A percentile compares a stretch with the other conserved stretches of the same genome.
Conservation (phyloP, 2,113 vertebrate genomes). For the Phalacrocorax aristotelis region DNA sequence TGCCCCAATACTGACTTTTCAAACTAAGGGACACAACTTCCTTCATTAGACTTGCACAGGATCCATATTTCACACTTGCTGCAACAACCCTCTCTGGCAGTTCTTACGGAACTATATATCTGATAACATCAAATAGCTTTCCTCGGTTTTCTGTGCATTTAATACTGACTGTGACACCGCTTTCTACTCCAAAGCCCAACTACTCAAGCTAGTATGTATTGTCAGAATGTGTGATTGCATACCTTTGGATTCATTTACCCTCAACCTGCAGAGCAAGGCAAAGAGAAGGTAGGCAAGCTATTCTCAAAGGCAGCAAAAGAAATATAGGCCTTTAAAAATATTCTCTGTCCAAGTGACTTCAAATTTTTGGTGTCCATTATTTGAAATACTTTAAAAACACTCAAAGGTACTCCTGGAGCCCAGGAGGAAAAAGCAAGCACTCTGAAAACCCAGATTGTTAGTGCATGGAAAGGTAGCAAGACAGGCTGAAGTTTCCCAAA, state of each 20-base stretch:
- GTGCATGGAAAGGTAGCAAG: neutral
- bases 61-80: neutral
- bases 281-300: neutral
- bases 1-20: neutral
- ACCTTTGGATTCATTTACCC: neutral
- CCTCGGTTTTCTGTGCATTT: neutral
- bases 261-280: neutral
- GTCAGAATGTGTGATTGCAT: neutral
- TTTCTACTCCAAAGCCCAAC: neutral
- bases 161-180: neutral
- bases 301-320: neutral
- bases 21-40: accelerated
- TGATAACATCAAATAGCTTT: neutral
- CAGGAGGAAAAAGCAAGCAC: neutral
- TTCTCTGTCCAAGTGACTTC: neutral
- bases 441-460: neutral
- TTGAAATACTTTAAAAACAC: neutral
- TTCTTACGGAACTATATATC: neutral
- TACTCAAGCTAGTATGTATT: neutral
- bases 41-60: neutral
- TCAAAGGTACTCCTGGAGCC: neutral
- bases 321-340: neutral
- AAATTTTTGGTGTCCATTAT: neutral
- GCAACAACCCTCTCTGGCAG: neutral
- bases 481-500: neutral